Evolutionary conservation across 2,113 vertebrate species (phyloP).

Genomic region (Alectura lathami): DNA sequence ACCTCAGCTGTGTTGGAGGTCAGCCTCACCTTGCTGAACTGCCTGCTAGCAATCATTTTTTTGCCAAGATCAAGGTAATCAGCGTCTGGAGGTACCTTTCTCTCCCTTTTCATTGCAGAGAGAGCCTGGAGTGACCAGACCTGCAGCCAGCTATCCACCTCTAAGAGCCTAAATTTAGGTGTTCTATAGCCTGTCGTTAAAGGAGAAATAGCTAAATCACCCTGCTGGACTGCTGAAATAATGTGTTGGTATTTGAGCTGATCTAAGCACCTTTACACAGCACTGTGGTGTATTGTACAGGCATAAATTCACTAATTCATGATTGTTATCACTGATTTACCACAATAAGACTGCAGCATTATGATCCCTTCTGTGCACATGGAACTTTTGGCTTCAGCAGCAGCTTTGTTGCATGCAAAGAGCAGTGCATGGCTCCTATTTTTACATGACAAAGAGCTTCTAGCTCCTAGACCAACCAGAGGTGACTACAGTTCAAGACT

Average conservation of each 20-base stretch:
- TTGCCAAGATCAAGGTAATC: slow-evolving; percentile 25
- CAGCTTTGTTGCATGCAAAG: neutral
- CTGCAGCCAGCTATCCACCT: neutral
- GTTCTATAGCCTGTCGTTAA: neutral
- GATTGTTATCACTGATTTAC: neutral
- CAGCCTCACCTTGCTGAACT: neutral
- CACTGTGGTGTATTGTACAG: neutral
- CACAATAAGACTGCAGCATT: fast-evolving
- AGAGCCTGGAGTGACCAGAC: neutral
- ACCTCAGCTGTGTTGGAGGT: neutral
- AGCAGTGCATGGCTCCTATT: neutral
- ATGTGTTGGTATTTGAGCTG: neutral
- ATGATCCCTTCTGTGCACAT: no score
- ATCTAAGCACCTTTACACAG: neutral
- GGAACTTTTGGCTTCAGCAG: neutral
- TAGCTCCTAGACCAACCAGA: neutral
- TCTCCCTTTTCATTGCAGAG: neutral
- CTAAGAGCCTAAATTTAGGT: neutral
- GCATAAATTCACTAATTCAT: neutral
- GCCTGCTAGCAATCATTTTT: slow-evolving; percentile 27
- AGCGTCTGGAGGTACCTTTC: neutral
- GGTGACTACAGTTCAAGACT: neutral
- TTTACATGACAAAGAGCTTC: neutral
- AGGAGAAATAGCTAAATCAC: neutral
- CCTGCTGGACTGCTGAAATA: neutral